Base-by-base conservation (phyloP, 2,797 vertebrate species). In the Poeciliopsis presidionis region DNA sequence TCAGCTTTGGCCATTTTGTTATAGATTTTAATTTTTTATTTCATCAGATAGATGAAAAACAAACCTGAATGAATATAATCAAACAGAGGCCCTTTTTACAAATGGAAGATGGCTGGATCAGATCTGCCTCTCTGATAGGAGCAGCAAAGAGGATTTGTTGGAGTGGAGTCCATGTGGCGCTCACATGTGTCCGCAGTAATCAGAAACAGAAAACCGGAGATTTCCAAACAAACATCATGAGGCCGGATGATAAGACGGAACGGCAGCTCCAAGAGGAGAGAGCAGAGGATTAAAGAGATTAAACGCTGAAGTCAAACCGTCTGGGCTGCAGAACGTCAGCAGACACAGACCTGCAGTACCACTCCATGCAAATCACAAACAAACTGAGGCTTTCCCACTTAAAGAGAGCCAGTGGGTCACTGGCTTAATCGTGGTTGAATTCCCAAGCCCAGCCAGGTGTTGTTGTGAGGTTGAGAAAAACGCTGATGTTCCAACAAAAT, bases 191-290 rank as follows among this genome's bases (percentile, higher is more conserved):
- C 86, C 80, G 2, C 82, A 61, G 75, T 78, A 83, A 78, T 53
- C 85, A 53, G 61, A 77, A 86, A 86, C 72, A 81, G 81, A 81
- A 59, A 71, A 79, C 33, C 5, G 83, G 74, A 82, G 83, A 84
- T 87, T 81, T 83, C 82, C 87, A 87, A 92, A 88, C 88, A 88
- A 88, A 88, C 89, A 90, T 84, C 90, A 92, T 90, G 90, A 88
- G 74, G 80, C 84, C 8, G 77, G 82, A 79, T 87, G 90, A 93
- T 93, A 92, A 92, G 87, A 90, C 18, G 77, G n/a, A 43, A 75
- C 45, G 0, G 49, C 76, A 74, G 75, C 9, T 75, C 72, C 71
- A 65, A 79, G 78, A 63, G 78, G 49, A 57, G 74, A 45, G 67
- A 80, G 84, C 67, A 28, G 78, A 75, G 88, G 91, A 94, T 93